A percentile compares a stretch with the other conserved stretches of the same genome.
Evolutionary conservation across 2,797 vertebrate species (phyloP).

Genomic region (Heterohyrax brucei): DNA sequence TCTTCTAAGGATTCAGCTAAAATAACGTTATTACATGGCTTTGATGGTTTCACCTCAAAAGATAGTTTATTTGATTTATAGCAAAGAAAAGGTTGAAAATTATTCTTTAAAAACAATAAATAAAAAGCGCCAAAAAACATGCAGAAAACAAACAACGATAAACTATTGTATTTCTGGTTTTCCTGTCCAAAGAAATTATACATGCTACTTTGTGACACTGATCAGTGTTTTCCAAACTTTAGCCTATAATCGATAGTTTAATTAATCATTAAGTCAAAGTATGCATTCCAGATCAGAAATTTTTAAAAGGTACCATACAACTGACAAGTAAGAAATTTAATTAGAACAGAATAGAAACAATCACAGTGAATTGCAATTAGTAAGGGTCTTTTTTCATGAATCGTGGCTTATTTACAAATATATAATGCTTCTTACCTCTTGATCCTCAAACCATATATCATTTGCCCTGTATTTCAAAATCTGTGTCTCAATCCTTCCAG

Average conservation of each 20-base stretch:
- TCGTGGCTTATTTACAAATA: background rate
- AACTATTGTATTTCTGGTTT: background rate
- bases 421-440: background rate
- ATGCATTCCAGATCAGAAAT: background rate
- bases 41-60: background rate
- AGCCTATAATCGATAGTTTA: background rate
- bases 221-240: conserved; percentile 17
- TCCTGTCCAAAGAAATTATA: background rate
- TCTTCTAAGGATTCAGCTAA: background rate
- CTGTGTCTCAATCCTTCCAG: background rate
- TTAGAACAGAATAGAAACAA: conserved; percentile 35
- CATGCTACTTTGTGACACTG: background rate
- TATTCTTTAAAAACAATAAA: background rate
- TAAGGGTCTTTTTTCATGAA: background rate
- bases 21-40: background rate
- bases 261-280: background rate
- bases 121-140: background rate
- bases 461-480: background rate
- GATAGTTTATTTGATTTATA: background rate
- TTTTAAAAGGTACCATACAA: background rate
- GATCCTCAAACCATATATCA: background rate
- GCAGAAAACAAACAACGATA: background rate
- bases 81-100: conserved; percentile 6
- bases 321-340: background rate
- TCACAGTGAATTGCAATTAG: background rate